Base-by-base conservation (phyloP, 2,113 vertebrate genomes). In the Todiramphus saurophagus region DNA sequence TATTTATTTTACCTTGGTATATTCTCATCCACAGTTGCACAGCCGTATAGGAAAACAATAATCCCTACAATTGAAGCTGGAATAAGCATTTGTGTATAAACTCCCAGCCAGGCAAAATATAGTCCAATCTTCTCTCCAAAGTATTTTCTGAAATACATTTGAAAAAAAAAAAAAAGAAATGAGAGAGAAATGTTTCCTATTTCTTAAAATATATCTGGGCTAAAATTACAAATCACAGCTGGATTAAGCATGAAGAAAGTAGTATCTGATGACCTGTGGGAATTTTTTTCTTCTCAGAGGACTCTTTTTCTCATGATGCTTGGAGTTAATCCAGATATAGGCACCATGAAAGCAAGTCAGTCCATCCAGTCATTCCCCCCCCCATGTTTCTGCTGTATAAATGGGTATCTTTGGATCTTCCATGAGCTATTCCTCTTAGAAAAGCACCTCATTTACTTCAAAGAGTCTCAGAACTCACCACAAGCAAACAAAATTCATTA, bases 61-160 rank as follows among this genome's bases (percentile, higher is more conserved):
- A 99, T 98, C 37, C 99, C 99, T 5, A 99, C 98, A 9, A 99
- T 64, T 9, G 99, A 99, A 79, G 99, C 99, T 3, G 99, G 99
- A 91, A 99, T 99, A 70, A 99, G 98, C 99, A 99, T 99, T 96
- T 99, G 99, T 18, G 99, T 99, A 97, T 99, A 99, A 80, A 99
- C 99, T 25, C 99, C 99, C 92, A 99, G 97, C 99, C 99, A 99
- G 97, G 99, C 99, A 80, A 99, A 99, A 95, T 99, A 99, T 13
- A 99, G 97, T 39, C 99, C 99, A 2, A 99, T 98, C 98, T 99
- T 99, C 97, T 99, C 99, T n/a, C 99, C 99, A 44, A 99, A 99
- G 79, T 99, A 99, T 97, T 99, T 99, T 97, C 99, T 99, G 95
- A 66, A 81, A 95, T 74, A 82, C 44, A 81, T 82, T 75, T 23